Base-by-base conservation (phyloP, 1,140 invertebrate species). In the Drosophila nigrodunni region DNA sequence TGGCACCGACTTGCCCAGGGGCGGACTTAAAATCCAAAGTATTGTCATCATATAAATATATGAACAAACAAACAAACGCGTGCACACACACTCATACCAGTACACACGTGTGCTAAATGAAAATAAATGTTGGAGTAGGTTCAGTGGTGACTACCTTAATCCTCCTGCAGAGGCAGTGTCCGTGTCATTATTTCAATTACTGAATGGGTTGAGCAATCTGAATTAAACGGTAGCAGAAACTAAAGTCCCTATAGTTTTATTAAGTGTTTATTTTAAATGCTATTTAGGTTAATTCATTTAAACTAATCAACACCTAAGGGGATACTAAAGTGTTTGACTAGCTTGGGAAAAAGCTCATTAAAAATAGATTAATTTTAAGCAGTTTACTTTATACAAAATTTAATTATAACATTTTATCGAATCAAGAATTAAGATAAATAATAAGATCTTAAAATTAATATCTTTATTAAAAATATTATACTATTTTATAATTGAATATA, bases 1-100 rank as follows among this genome's bases (percentile, higher is more conserved):
- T 82, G 77, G 46, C 77, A 77, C 52, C 60, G 62, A 72, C 44
- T 43, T 25, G 37, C 44, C 49, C 83, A 88, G 83, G 80, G 69
- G 77, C 83, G 83, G 50, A 74, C 57, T 61, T 21, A 1, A 34
- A 49, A 55, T 47, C 55, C 55, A 57, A 71, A 66, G 64, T 49
- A 64, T 74, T 46, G 49, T 74, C 54, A 59, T 74, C 54, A 59
- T 35, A 30, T 39, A 47, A 13, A 64, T 21, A 59, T 39, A 49
- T 37, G 9, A 50, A 15, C 15, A 30, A 21, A 21, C 35, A 54
- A 39, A 37, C 43, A 21, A 21, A 8, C 18, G 39, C 18, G 10
- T 44, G 18, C 9, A 25, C n/a, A 46, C 10, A 30, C 9, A 25
- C 8, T 34, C 9, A 21, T 30, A 46, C 58, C 35, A 7, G 46